These are phyloP conservation scores for Drosophila parabipectinata DNA, from an alignment of 1,140 invertebrate genomes.

Conservation along the genomic window DNA sequence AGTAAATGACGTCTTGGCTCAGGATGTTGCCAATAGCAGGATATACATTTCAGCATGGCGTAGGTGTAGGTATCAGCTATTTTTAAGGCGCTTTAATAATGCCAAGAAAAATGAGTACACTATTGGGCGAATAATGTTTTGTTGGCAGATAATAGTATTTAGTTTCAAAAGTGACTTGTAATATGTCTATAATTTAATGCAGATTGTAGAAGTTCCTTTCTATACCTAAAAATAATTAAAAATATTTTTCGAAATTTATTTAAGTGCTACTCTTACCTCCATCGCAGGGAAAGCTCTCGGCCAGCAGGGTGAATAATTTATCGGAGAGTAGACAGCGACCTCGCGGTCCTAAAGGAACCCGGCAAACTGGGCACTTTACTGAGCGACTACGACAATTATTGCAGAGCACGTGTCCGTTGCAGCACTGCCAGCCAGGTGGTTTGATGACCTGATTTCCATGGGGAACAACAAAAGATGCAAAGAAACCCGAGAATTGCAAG, in stretches of 20 bases:
- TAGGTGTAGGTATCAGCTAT: neutral
- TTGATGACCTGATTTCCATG: conserved; percentile 75
- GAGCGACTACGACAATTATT: conserved; percentile 83
- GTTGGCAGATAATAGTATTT: neutral
- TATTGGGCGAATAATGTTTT: neutral
- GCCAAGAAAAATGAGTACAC: neutral
- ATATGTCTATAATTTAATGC: conserved; percentile 53
- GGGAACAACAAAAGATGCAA: neutral
- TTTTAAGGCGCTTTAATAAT: neutral
- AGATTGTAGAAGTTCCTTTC: conserved; percentile 5
- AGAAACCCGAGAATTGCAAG: neutral
- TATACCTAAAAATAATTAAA: neutral
- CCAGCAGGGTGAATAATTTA: conserved; percentile 84
- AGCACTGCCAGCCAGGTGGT: conserved; percentile 84
- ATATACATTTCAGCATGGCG: neutral
- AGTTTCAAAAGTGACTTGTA: conserved; percentile 25
- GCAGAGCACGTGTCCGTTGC: conserved; percentile 84
- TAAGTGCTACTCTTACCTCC: conserved; percentile 68
- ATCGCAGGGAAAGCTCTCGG: conserved; percentile 84
- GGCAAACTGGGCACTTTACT: conserved; percentile 84
- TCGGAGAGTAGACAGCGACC: conserved; percentile 84
- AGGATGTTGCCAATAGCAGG: conserved; percentile 26
- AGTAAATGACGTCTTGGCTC: conserved; percentile 40
- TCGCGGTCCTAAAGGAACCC: conserved; percentile 81
- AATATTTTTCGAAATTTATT: conserved; percentile 22